A percentile compares a stretch with the other conserved stretches of the same genome.
These are phyloP conservation scores for Chelonus insularis DNA, from an alignment of 1,140 invertebrate genomes.

Conservation along the genomic window DNA sequence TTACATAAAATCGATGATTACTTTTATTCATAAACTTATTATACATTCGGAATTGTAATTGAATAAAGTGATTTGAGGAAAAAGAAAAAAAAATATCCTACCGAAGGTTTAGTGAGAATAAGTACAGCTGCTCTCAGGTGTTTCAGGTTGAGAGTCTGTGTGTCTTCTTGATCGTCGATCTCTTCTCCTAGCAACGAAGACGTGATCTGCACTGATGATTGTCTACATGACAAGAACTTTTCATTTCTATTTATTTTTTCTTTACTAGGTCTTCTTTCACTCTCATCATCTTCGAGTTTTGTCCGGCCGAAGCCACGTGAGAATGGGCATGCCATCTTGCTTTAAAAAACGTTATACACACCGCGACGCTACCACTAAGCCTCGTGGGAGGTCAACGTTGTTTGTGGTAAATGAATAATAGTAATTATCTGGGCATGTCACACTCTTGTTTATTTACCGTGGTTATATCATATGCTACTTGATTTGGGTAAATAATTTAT, in stretches of 20 bases:
- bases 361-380: background rate
- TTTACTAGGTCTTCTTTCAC: constrained; percentile 28
- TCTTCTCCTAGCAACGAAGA: constrained; percentile 53
- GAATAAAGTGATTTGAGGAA: background rate
- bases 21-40: too few species aligned
- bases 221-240: constrained; percentile 49
- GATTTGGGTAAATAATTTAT: background rate
- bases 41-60: too few species aligned
- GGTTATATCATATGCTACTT: background rate
- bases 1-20: too few species aligned
- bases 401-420: background rate
- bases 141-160: constrained; percentile 64
- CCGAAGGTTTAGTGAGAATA: constrained; percentile 63
- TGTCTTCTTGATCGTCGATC: constrained; percentile 59
- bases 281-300: constrained; percentile 31
- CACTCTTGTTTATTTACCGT: background rate
- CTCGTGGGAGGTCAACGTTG: constrained; percentile 18
- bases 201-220: constrained; percentile 60
- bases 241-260: constrained; percentile 32
- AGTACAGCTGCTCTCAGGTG: constrained; percentile 63
- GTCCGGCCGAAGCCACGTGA: constrained; percentile 44
- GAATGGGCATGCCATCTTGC: constrained; percentile 55
- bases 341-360: background rate
- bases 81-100: constrained; percentile 34
- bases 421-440: constrained; percentile 20